A percentile compares a stretch with the other conserved stretches of the same genome.
These are phyloP conservation scores for Lonchura striata DNA, from an alignment of 2,113 vertebrate genomes.

Conservation along the genomic window DNA sequence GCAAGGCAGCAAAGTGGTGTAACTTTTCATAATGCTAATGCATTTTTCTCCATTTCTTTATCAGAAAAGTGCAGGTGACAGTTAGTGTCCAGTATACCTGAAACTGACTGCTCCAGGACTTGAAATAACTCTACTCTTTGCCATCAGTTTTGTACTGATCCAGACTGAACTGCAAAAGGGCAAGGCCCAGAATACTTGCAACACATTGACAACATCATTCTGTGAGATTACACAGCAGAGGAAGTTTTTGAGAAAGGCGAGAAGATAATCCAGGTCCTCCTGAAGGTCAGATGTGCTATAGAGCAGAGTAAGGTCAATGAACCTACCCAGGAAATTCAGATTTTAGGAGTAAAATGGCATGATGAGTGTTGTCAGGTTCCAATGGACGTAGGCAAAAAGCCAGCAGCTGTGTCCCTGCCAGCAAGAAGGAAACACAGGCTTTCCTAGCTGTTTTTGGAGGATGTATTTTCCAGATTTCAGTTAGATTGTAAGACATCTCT, in stretches of 20 bases:
- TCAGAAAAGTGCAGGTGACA: not conserved
- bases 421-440: not conserved
- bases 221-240: not conserved
- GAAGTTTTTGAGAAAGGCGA: not conserved
- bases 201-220: not conserved
- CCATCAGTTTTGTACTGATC: not conserved
- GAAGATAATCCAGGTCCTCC: not conserved
- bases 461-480: not conserved
- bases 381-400: not conserved
- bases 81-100: not conserved
- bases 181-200: not conserved
- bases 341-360: not conserved
- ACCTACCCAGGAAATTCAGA: not conserved
- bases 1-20: not conserved
- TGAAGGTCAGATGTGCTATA: not conserved
- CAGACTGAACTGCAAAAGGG: not conserved
- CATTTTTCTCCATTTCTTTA: not conserved
- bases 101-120: accelerated
- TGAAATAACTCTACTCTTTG: not conserved
- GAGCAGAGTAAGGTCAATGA: not conserved
- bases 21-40: not conserved
- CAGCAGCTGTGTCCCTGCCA: not conserved
- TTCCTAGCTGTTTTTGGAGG: not conserved
- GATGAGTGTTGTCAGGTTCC: not conserved
- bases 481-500: not conserved